phyloP scores from a whole-genome alignment of 2,113 vertebrate species.

The Arizona elegans region DNA sequence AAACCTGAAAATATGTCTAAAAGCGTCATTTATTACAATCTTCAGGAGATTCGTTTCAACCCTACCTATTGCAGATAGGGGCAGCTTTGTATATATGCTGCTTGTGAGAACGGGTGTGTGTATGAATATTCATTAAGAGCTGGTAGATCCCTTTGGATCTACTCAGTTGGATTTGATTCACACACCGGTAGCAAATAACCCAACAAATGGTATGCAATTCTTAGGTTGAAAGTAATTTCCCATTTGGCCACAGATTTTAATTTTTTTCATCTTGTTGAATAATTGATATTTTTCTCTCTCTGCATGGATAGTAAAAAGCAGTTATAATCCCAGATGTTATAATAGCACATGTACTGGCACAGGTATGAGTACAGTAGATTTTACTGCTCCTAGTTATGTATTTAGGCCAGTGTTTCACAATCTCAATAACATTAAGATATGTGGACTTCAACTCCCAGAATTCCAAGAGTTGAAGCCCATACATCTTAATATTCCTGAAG shows the following conservation, averaged over 20 bases:
- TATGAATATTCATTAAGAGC: not conserved
- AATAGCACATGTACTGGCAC: not conserved
- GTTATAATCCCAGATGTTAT: not conserved
- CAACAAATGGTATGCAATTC: not conserved
- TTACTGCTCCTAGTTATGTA: not conserved
- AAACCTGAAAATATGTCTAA: not conserved
- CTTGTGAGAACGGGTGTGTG: not conserved
- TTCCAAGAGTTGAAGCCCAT: not conserved
- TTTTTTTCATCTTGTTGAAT: constrained; percentile 45
- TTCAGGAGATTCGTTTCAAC: not conserved
- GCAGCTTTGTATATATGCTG: not conserved
- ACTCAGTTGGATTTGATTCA: not conserved
- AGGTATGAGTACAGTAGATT: not conserved
- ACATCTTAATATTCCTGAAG: not conserved
- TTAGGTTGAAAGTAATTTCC: not conserved
- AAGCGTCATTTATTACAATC: not conserved
- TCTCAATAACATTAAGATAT: not conserved
- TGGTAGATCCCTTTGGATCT: not conserved
- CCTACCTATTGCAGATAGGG: not conserved
- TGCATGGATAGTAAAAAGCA: constrained; percentile 55
- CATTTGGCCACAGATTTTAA: constrained; percentile 33
- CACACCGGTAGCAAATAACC: not conserved
- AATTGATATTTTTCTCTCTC: constrained; percentile 53
- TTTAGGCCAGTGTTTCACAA: not conserved
- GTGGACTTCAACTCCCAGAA: not conserved